These are phyloP conservation scores for Aspiorhynchus laticeps DNA, from an alignment of 2,113 vertebrate species.

Conservation along the genomic window DNA sequence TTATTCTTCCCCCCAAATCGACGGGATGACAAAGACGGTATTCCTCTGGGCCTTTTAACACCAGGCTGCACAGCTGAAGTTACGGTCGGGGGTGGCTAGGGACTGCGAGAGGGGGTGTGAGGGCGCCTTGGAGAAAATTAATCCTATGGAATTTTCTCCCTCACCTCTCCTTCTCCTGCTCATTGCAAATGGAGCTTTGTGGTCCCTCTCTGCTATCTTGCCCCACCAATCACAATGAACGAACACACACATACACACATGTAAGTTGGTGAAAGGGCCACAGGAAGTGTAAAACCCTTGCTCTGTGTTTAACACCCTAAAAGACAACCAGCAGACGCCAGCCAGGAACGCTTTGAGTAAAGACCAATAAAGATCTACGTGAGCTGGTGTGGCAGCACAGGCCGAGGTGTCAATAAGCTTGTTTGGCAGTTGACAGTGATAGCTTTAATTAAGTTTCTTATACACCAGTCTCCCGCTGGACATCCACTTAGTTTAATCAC, in stretches of 20 bases:
- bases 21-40: slow-evolving; percentile 84
- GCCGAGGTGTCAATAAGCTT: slow-evolving; percentile 50
- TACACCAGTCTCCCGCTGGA: slow-evolving; percentile 62
- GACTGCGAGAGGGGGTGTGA: slow-evolving; percentile 60
- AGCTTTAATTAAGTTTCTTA: slow-evolving; percentile 74
- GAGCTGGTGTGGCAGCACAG: slow-evolving; percentile 30
- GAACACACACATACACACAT: slow-evolving; percentile 63
- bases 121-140: slow-evolving; percentile 77
- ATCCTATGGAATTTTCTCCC: slow-evolving; percentile 82
- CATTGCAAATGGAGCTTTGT: slow-evolving; percentile 80
- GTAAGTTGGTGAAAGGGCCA: slow-evolving; percentile 61
- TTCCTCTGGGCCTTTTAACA: slow-evolving; percentile 85
- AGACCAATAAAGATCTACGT: slow-evolving; percentile 32
- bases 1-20: slow-evolving; percentile 81
- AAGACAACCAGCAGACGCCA: slow-evolving; percentile 22
- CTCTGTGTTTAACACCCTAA: slow-evolving; percentile 44
- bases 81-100: slow-evolving; percentile 65
- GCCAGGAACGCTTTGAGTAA: slow-evolving; percentile 21
- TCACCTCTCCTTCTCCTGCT: slow-evolving; percentile 57
- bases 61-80: slow-evolving; percentile 81
- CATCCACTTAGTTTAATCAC: slow-evolving; percentile 64
- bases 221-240: slow-evolving; percentile 41
- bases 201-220: slow-evolving; percentile 73
- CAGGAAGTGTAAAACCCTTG: slow-evolving; percentile 42
- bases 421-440: slow-evolving; percentile 60